These are phyloP conservation scores for Tigriopus japonicus DNA, from an alignment of 1,140 invertebrate species.

Conservation along the genomic window DNA sequence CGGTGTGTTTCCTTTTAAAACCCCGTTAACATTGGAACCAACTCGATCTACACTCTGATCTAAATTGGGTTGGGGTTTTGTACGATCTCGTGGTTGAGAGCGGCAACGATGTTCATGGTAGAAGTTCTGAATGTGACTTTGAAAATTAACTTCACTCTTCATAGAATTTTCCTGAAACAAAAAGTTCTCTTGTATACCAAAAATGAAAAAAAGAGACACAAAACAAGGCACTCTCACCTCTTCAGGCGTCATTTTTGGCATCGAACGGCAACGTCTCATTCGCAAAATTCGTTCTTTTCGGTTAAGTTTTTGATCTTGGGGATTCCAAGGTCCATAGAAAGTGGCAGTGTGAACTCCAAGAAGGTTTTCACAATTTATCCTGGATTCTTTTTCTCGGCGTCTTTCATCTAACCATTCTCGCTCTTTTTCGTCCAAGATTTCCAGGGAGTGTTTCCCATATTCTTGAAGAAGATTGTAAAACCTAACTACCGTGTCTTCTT, in stretches of 20 bases:
- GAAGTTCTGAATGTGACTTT: background rate
- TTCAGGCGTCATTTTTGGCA: background rate
- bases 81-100: background rate
- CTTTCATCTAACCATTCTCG: background rate
- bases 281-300: background rate
- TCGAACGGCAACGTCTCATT: background rate
- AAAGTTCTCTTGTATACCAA: background rate
- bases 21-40: background rate
- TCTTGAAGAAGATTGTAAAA: background rate
- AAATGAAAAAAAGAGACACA: background rate
- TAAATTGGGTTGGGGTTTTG: background rate
- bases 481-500: conserved; percentile 9
- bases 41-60: background rate
- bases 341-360: background rate
- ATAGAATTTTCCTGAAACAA: background rate
- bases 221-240: background rate
- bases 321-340: background rate
- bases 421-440: background rate
- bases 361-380: background rate
- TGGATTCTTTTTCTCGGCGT: background rate
- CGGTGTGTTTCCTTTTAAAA: background rate
- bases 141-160: background rate
- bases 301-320: background rate
- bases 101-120: background rate
- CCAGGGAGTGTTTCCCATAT: background rate